phyloP scores from a whole-genome alignment of 2,888 invertebrate genomes.

The Sisyra terminalis region DNA sequence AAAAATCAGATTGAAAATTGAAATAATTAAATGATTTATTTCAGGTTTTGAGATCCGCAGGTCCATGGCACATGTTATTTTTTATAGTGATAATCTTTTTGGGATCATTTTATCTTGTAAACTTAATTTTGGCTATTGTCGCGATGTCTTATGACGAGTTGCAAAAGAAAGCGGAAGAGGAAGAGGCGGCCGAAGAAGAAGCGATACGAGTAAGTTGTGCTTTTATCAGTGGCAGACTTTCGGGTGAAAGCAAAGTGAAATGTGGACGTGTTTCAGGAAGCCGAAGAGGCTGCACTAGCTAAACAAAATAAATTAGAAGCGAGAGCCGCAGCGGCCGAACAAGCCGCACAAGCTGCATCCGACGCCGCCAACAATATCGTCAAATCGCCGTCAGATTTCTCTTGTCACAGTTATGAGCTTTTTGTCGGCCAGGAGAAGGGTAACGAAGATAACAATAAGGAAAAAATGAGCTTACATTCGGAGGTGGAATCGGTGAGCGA shows the following conservation, averaged over 20 bases:
- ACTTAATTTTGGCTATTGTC: slow-evolving; percentile 98
- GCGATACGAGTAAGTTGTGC: slow-evolving; percentile 55
- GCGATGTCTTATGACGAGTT: slow-evolving; percentile 99
- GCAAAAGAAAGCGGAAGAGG: slow-evolving; percentile 94
- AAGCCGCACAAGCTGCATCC: slow-evolving; percentile 34
- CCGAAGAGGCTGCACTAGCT: slow-evolving; percentile 63
- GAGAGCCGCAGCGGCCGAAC: slow-evolving; percentile 41
- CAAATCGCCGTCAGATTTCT: slow-evolving; percentile 83
- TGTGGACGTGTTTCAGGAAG: slow-evolving; percentile 51
- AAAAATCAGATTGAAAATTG: slow-evolving; percentile 6
- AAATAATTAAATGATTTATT: slow-evolving; percentile 14
- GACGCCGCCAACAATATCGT: slow-evolving; percentile 47
- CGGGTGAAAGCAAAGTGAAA: too few relatives aligned
- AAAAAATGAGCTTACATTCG: slow-evolving; percentile 75
- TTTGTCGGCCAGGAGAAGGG: slow-evolving; percentile 81
- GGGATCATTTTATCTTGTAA: slow-evolving; percentile 97
- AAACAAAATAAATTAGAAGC: slow-evolving; percentile 46
- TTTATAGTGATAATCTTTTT: slow-evolving; percentile 98
- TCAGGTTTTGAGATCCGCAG: slow-evolving; percentile 81
- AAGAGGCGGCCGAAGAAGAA: slow-evolving; percentile 89
- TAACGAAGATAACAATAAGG: slow-evolving; percentile 77
- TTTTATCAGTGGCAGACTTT: not conserved
- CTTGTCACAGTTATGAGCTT: slow-evolving; percentile 82
- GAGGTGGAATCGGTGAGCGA: slow-evolving; percentile 85
- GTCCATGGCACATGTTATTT: slow-evolving; percentile 95